Base-by-base conservation (phyloP, 2,113 vertebrate species). In the Ellobius talpinus region DNA sequence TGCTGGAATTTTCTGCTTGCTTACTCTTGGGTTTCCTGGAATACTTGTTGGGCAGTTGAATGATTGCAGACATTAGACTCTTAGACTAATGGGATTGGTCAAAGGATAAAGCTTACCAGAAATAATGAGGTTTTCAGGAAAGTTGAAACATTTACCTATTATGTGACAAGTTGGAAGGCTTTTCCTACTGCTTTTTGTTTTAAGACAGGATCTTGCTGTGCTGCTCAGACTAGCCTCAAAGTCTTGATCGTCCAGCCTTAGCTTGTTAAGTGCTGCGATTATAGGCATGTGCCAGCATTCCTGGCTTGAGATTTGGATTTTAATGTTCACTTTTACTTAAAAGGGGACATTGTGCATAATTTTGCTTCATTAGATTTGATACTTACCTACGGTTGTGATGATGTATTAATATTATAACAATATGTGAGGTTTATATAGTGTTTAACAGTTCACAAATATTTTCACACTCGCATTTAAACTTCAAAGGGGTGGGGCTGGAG, bases 11-110 rank as follows among this genome's bases (percentile, higher is more conserved):
- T 74, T 9, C 17, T 81, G 87, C 87, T 96, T 94, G 45, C 74
- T 96, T 84, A 39, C 89, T 92, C n/a, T 96, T 85, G 36, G 82
- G 78, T 93, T 88, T 55, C 63, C 33, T 95, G 61, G 84, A 81
- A 58, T 95, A 52, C 36, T 85, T 89, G 78, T 94, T 84, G 85
- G 93, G 33, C 33, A 88, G 1, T 58, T 93, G 36, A 39, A 16
- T 97, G 91, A 90, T 82, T 92, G 52, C 23, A 90, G 9, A 85
- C 89, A 89, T 90, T 52, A 93, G 55, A 87, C 55, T 90, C 21
- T 92, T 36, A 66, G n/a, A 88, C 7, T 92, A 87, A 55, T 79
- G 81, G 89, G 45, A 1, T 78, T 91, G 63, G 63, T 33, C 70
- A 81, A 77, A 92, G 81, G 52, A 87, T 63, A 79, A 86, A 77